Evolutionary conservation across 1,140 invertebrate species (phyloP).

Genomic region (Drosophila eugracilis): DNA sequence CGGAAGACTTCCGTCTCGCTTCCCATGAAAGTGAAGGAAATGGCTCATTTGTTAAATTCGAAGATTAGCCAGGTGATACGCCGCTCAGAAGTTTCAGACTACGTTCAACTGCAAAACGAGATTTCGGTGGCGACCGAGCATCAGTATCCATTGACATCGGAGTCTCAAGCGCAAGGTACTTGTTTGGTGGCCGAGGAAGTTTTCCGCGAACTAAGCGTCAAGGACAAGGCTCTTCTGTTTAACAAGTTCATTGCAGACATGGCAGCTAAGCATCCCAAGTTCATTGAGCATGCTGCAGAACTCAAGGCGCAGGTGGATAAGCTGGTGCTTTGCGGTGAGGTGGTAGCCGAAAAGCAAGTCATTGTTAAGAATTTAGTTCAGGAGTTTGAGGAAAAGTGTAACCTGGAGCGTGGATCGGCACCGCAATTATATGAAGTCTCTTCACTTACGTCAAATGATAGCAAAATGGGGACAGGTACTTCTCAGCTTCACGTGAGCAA

Average conservation of each 20-base stretch:
- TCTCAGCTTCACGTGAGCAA: conserved; percentile 66
- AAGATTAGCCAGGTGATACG: no score
- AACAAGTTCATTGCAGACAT: conserved; percentile 78
- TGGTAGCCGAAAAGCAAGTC: conserved; percentile 64
- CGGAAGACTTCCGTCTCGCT: conserved; percentile 26
- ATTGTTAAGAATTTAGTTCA: conserved; percentile 69
- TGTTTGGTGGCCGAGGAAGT: conserved; percentile 78
- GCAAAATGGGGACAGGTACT: not conserved
- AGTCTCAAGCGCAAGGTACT: no score
- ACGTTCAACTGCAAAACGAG: no score
- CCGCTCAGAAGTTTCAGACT: no score
- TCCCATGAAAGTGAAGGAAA: conserved; percentile 71
- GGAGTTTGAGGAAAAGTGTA: conserved; percentile 73
- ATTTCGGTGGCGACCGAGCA: no score
- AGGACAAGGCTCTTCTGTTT: conserved; percentile 75
- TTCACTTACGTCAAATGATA: not conserved
- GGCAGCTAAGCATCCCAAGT: conserved; percentile 71
- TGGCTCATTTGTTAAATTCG: conserved; percentile 72
- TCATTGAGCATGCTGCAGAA: conserved; percentile 61
- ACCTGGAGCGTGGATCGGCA: conserved; percentile 18
- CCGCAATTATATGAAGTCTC: not conserved
- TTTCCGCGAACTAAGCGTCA: conserved; percentile 74
- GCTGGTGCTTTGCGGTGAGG: conserved; percentile 67
- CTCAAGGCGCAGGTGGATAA: conserved; percentile 64
- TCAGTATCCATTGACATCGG: no score